Base-by-base conservation (phyloP, 64 coral and sea anemone genomes). In the Montipora sp. region DNA sequence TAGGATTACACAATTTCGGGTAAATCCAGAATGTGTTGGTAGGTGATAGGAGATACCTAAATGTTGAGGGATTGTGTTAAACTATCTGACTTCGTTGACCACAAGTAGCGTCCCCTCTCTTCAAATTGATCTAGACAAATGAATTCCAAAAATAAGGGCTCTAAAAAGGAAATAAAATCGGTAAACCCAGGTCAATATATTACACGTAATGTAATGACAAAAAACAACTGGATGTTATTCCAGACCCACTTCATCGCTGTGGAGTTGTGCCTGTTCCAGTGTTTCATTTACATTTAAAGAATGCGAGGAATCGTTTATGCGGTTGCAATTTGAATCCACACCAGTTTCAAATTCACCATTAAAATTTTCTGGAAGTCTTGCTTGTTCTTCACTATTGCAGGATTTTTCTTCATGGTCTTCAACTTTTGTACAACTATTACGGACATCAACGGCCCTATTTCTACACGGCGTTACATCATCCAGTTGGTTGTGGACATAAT, bases 401-500 rank as follows among this genome's bases (percentile, higher is more conserved):
- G 10, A 12, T 48, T 85, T 49, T 15, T 85, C 82, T 71, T 61
- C 79, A 27, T 48, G 82, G 5, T 85, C 45, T 70, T 85, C 65
- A 20, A 8, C 61, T 48, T 50, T 16, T 13, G 43, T 19, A 18
- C 45, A 21, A 36, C 46, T 59, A 3, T 50, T 18, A 19, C 59
- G 58, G 21, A 5, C 23, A 24, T 82, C 13, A 63, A 7, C 13
- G 21, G 16, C 13, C 0, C 20, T 12, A 16, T 22, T 59, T 72
- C 20, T 20, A 85, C 71, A 65, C 8, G 36, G 36, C 36, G 18
- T 48, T 19, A 50, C 46, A 10, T 85, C 82, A 48, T 50, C 82
- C 74, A 47, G 22, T 44, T 85, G 36, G 36, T 36, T 36, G 36
- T 36, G 36, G 36, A 36, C 65, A 49, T 16, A 6, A 50, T 85